Evolutionary conservation across 2,888 invertebrate species (phyloP).

Genomic region (Epiblema foenella): DNA sequence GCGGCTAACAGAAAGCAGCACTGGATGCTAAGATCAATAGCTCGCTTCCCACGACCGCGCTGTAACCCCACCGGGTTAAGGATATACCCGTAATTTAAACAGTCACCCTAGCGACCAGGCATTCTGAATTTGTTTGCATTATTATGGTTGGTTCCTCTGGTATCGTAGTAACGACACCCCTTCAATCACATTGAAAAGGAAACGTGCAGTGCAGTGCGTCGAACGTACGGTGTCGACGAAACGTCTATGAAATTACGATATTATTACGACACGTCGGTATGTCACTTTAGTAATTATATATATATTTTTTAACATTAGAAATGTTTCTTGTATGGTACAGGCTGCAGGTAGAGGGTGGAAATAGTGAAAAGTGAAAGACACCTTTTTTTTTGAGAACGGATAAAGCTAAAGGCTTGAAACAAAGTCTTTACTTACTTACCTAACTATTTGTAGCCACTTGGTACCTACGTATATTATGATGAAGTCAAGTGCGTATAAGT

Average conservation of each 20-base stretch:
- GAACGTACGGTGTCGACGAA: constrained; percentile 44
- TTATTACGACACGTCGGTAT: constrained; percentile 79
- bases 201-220: constrained; percentile 55
- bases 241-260: constrained; percentile 77
- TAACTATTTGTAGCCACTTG: too few relatives aligned
- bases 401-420: too few relatives aligned
- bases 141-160: constrained; percentile 62
- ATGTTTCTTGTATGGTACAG: too few relatives aligned
- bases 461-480: too few relatives aligned
- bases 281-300: constrained; percentile 55
- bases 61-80: constrained; percentile 66
- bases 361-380: too few relatives aligned
- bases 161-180: constrained; percentile 67
- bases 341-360: too few relatives aligned
- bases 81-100: constrained; percentile 50
- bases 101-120: constrained; percentile 52
- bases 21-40: constrained; percentile 74
- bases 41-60: constrained; percentile 70
- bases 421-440: too few relatives aligned
- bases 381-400: too few relatives aligned
- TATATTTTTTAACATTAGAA: too few relatives aligned
- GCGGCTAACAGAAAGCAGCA: constrained; percentile 65
- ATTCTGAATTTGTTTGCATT: constrained; percentile 61
- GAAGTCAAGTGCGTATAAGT: not conserved
- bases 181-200: constrained; percentile 56